These are phyloP conservation scores for Polymixis lichenea DNA, from an alignment of 2,888 invertebrate genomes.

Conservation along the genomic window DNA sequence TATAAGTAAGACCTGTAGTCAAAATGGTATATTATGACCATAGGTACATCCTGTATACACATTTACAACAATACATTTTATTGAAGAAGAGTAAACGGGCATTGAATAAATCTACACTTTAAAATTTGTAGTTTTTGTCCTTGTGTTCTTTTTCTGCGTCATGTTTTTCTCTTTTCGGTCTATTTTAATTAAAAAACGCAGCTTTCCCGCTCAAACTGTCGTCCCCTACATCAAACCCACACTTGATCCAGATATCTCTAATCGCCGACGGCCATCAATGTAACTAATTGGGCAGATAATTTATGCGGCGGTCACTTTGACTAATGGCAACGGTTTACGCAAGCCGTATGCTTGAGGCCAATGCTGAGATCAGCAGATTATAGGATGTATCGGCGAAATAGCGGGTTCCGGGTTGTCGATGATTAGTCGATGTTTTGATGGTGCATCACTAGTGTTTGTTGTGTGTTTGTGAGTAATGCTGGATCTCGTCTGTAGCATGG, in stretches of 20 bases:
- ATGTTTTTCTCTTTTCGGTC: no score
- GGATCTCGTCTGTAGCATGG: not conserved
- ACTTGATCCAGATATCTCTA: constrained; percentile 79
- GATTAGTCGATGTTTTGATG: constrained; percentile 44
- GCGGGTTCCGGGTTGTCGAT: constrained; percentile 14
- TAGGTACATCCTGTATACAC: not conserved
- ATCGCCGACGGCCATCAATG: constrained; percentile 84
- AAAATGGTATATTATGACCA: not conserved
- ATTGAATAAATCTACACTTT: not conserved
- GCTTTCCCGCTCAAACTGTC: constrained; percentile 16
- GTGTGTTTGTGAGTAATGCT: constrained; percentile 1
- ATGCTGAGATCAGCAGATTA: constrained; percentile 63
- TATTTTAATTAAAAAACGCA: no score
- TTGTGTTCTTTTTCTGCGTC: no score
- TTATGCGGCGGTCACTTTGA: constrained; percentile 82
- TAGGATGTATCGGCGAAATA: constrained; percentile 46
- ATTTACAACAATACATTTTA: not conserved
- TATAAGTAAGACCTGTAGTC: not conserved
- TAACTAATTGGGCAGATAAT: constrained; percentile 87
- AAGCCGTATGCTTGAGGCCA: constrained; percentile 71
- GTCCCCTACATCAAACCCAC: constrained; percentile 53
- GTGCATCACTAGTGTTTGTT: constrained; percentile 21
- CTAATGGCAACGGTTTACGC: constrained; percentile 78
- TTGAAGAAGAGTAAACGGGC: not conserved
- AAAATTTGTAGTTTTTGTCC: no score